These are phyloP conservation scores for Pherbina coryleti DNA, from an alignment of 2,888 invertebrate species.

Conservation along the genomic window DNA sequence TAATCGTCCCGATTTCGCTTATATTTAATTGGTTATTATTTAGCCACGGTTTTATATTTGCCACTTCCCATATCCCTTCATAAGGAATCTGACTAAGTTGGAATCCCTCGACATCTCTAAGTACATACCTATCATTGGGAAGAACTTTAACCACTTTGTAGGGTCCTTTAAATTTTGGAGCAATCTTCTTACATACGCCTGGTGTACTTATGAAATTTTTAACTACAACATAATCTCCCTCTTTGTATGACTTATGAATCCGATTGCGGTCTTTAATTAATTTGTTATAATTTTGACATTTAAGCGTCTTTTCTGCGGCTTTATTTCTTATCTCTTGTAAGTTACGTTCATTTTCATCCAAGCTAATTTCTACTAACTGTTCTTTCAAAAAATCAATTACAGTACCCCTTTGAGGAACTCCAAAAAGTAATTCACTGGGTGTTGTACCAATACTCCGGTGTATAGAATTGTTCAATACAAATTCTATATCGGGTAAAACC, in stretches of 20 bases:
- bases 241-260: background rate
- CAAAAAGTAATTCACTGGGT: background rate
- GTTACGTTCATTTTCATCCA: background rate
- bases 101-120: too few relatives aligned
- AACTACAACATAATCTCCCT: background rate
- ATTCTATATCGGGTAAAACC: background rate
- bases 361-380: background rate
- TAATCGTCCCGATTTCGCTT: too few relatives aligned
- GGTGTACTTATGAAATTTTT: background rate
- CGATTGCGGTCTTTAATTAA: too few relatives aligned
- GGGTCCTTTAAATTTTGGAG: background rate
- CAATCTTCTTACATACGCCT: background rate
- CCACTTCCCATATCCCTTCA: too few relatives aligned
- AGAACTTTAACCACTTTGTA: slow-evolving; percentile 2
- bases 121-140: background rate
- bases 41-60: too few relatives aligned
- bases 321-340: too few relatives aligned
- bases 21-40: too few relatives aligned
- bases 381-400: background rate
- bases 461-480: background rate
- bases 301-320: background rate
- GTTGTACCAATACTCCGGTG: background rate
- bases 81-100: too few relatives aligned
- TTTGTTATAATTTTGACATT: background rate
- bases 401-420: too few relatives aligned